These are phyloP conservation scores for Eupithecia insigniata DNA, from an alignment of 2,888 invertebrate species.

Conservation along the genomic window DNA sequence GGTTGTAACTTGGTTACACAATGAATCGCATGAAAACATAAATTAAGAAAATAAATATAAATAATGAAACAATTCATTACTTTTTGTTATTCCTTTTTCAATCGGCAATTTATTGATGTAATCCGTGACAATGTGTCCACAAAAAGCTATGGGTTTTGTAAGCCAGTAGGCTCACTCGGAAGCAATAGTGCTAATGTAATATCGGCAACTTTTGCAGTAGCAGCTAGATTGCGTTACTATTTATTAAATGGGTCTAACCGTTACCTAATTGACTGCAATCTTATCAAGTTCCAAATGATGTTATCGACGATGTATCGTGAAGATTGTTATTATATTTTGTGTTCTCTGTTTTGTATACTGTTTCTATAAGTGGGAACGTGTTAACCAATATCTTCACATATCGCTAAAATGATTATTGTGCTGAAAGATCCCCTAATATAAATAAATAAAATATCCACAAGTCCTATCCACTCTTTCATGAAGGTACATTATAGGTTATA, in stretches of 20 bases:
- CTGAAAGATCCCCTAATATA: too few species aligned
- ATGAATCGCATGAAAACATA: constrained; percentile 26
- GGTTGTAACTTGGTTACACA: constrained; percentile 61
- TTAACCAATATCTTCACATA: too few species aligned
- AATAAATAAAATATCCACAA: too few species aligned
- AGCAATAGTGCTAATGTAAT: background rate
- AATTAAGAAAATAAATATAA: constrained; percentile 27
- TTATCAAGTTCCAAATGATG: background rate
- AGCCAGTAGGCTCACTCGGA: background rate
- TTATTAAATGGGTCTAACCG: background rate
- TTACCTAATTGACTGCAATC: background rate
- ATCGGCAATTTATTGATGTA: constrained; percentile 23
- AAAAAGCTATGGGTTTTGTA: background rate
- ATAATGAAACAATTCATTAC: background rate
- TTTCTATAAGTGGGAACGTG: too few species aligned
- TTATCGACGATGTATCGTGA: background rate
- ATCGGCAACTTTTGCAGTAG: too few species aligned
- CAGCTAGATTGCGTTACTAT: too few species aligned
- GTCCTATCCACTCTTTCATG: background rate
- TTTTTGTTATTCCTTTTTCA: constrained; percentile 28
- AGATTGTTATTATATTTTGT: too few species aligned
- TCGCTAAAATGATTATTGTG: too few species aligned
- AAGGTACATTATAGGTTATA: too few species aligned
- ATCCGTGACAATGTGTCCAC: constrained; percentile 3
- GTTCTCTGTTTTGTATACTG: too few species aligned